These are phyloP conservation scores for Lithosia quadra DNA, from an alignment of 2,888 invertebrate genomes.

Conservation along the genomic window DNA sequence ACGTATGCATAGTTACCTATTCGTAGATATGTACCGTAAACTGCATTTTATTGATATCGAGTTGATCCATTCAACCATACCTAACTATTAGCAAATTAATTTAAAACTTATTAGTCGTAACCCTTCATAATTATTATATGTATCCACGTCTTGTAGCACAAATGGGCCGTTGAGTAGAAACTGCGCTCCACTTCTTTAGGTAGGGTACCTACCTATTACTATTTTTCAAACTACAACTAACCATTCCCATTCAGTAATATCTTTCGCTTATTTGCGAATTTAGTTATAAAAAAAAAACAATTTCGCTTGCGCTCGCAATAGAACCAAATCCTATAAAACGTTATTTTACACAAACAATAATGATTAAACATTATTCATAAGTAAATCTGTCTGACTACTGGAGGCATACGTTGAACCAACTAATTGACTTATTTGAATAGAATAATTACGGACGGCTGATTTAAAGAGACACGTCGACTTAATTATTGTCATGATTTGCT, in stretches of 20 bases:
- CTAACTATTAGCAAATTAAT: not conserved
- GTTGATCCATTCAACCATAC: not conserved
- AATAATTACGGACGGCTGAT: slow-evolving; percentile 17
- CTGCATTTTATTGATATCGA: not conserved
- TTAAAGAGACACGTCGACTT: slow-evolving; percentile 20
- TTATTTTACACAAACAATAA: not conserved
- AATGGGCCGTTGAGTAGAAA: too few species aligned
- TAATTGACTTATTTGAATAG: slow-evolving; percentile 21
- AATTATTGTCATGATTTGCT: slow-evolving; percentile 3
- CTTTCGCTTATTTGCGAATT: too few species aligned
- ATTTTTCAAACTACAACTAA: too few species aligned
- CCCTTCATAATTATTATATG: too few species aligned
- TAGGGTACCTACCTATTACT: too few species aligned
- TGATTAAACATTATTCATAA: slow-evolving; percentile 1
- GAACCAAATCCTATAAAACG: not conserved
- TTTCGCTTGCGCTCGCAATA: not conserved
- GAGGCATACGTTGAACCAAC: not conserved
- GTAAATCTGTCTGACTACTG: not conserved
- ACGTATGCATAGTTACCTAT: too few species aligned
- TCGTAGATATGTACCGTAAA: not conserved
- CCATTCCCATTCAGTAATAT: too few species aligned
- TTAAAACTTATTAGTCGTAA: not conserved
- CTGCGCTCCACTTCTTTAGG: too few species aligned
- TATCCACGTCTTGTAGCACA: too few species aligned
- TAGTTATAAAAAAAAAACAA: not conserved